Percentiles rank a stretch among this genome's conserved stretches.
Evolutionary conservation across 2,113 vertebrate genomes (phyloP).

Genomic region (Erythrolamprus reginae): DNA sequence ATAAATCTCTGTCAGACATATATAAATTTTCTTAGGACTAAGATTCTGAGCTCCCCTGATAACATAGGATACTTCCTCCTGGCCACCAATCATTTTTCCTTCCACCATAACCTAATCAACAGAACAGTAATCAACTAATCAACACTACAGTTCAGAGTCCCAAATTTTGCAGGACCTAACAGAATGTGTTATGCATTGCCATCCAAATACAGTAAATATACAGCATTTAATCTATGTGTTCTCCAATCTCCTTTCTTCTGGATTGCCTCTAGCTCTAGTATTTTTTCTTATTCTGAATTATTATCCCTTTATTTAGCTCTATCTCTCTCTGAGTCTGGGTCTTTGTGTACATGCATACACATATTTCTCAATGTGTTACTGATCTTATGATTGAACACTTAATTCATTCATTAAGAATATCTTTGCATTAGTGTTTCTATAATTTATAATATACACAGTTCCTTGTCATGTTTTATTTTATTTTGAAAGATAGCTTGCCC

Average conservation of each 20-base stretch:
- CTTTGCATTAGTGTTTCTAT: not conserved
- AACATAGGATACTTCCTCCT: not conserved
- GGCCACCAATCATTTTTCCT: not conserved
- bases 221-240: not conserved
- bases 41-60: not conserved
- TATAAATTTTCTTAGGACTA: not conserved
- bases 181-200: no score
- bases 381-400: not conserved
- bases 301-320: not conserved
- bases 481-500: constrained; percentile 5
- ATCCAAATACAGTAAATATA: not conserved
- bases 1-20: not conserved
- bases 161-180: not conserved
- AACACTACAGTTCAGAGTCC: not conserved
- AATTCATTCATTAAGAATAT: constrained; percentile 26
- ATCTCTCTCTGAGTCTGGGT: not conserved
- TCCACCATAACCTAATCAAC: not conserved
- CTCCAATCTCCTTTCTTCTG: not conserved
- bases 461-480: not conserved
- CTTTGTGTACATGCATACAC: constrained; percentile 2
- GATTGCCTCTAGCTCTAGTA: not conserved
- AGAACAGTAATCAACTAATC: not conserved
- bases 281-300: not conserved
- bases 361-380: not conserved
- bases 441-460: not conserved